A percentile compares a stretch with the other conserved stretches of the same genome.
These are phyloP conservation scores for human DNA, from an alignment of 2,113 vertebrate genomes.

Conservation along the genomic window DNA sequence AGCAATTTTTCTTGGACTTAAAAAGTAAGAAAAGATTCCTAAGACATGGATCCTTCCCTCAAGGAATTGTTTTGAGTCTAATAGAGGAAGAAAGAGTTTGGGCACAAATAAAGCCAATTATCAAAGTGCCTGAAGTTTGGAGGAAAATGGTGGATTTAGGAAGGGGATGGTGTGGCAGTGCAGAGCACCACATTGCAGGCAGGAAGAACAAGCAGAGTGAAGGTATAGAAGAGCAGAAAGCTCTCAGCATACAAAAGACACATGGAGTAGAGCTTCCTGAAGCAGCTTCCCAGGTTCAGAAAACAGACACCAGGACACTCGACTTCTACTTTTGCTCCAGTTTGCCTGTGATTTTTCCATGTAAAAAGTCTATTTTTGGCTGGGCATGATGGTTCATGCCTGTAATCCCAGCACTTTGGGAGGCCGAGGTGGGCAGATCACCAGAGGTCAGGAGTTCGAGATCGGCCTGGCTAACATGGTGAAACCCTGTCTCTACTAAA, in stretches of 20 bases:
- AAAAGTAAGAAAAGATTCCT: background rate
- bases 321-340: background rate
- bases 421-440: too few species aligned
- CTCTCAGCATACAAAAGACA: background rate
- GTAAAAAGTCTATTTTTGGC: background rate
- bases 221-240: background rate
- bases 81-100: background rate
- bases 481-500: too few species aligned
- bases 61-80: background rate
- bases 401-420: too few species aligned
- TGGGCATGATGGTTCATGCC: too few species aligned
- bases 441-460: too few species aligned
- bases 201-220: background rate
- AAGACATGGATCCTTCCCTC: background rate
- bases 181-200: rapidly evolving
- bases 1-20: background rate
- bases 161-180: too few species aligned
- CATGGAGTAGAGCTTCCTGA: background rate
- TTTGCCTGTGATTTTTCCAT: background rate
- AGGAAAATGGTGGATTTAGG: background rate
- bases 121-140: background rate
- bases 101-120: background rate
- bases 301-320: background rate
- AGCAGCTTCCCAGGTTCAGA: background rate
- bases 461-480: too few species aligned